A percentile compares a stretch with the other conserved stretches of the same genome.
Conservation (phyloP, 2,888 invertebrate species). For the Trichopoda pennipes region DNA sequence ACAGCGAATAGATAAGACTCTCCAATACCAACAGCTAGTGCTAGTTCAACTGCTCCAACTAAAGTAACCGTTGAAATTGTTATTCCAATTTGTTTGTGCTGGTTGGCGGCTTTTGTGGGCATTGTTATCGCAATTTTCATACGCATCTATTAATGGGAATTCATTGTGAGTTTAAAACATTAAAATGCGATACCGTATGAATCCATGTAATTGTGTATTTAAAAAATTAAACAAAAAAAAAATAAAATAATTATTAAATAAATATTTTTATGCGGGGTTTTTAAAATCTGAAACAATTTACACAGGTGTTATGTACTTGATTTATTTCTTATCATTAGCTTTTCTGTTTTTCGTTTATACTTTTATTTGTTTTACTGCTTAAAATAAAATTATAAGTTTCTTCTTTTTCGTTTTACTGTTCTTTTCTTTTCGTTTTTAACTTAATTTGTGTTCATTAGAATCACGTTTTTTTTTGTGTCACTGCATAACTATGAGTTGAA, state of each 20-base stretch:
- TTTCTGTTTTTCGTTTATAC: slow-evolving; percentile 10
- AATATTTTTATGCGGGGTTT: slow-evolving; percentile 18
- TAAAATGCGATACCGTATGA: slow-evolving; percentile 42
- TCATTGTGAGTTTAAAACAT: slow-evolving; percentile 36
- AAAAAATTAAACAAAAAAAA: slow-evolving; percentile 26
- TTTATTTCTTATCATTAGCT: slow-evolving; percentile 23
- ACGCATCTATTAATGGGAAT: slow-evolving; percentile 57
- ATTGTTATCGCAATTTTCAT: slow-evolving; percentile 48
- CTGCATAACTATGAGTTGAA: slow-evolving; percentile 33
- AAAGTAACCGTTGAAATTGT: slow-evolving; percentile 10
- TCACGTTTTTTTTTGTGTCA: slow-evolving; percentile 40
- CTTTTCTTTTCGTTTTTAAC: background rate
- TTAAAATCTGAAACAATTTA: slow-evolving; percentile 50
- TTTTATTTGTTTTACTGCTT: slow-evolving; percentile 16
- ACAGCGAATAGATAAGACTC: slow-evolving; percentile 50
- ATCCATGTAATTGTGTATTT: slow-evolving; percentile 29
- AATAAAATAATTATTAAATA: background rate
- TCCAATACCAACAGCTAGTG: background rate
- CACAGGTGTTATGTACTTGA: slow-evolving; percentile 69
- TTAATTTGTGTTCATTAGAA: slow-evolving; percentile 16
- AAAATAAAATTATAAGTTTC: slow-evolving; percentile 28
- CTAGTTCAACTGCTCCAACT: slow-evolving; percentile 32
- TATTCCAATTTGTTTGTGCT: background rate
- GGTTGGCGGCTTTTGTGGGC: slow-evolving; percentile 11
- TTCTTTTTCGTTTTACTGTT: slow-evolving; percentile 1